phyloP scores from a whole-genome alignment of 2,888 invertebrate genomes.

The Nomada fabriciana region DNA sequence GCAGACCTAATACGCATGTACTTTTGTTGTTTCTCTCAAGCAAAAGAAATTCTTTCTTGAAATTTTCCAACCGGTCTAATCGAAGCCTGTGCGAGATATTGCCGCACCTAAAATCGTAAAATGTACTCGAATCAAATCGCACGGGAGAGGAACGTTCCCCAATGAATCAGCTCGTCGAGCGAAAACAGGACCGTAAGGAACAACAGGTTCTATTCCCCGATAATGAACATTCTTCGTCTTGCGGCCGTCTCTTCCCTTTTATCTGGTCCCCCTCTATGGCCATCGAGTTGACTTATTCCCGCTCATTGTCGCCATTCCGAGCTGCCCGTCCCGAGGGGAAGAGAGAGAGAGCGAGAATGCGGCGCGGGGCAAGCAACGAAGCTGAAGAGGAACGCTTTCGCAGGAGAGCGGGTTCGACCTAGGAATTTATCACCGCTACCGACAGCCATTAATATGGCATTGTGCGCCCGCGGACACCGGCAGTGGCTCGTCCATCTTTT shows the following conservation, averaged over 20 bases:
- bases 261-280: slow-evolving; percentile 23
- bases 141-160: neutral
- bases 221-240: slow-evolving; percentile 55
- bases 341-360: slow-evolving; percentile 37
- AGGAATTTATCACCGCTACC: slow-evolving; percentile 79
- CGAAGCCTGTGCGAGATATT: too few relatives aligned
- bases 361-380: slow-evolving; percentile 29
- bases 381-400: slow-evolving; percentile 55
- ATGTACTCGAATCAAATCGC: neutral
- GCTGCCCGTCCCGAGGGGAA: slow-evolving; percentile 44
- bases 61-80: too few relatives aligned
- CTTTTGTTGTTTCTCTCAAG: too few relatives aligned
- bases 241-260: slow-evolving; percentile 31
- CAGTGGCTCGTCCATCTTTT: slow-evolving; percentile 75
- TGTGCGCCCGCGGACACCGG: slow-evolving; percentile 76
- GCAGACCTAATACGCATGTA: too few relatives aligned
- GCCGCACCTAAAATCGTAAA: too few relatives aligned
- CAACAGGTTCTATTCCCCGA: slow-evolving; percentile 27
- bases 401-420: slow-evolving; percentile 67
- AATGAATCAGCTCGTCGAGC: slow-evolving; percentile 18
- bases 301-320: slow-evolving; percentile 69
- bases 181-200: slow-evolving; percentile 11
- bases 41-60: too few relatives aligned
- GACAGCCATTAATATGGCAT: slow-evolving; percentile 81
- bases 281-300: slow-evolving; percentile 67